Percentiles rank a stretch among this genome's conserved stretches.
These are phyloP conservation scores for Tigriopus japonicus DNA, from an alignment of 1,140 invertebrate species.

Conservation along the genomic window DNA sequence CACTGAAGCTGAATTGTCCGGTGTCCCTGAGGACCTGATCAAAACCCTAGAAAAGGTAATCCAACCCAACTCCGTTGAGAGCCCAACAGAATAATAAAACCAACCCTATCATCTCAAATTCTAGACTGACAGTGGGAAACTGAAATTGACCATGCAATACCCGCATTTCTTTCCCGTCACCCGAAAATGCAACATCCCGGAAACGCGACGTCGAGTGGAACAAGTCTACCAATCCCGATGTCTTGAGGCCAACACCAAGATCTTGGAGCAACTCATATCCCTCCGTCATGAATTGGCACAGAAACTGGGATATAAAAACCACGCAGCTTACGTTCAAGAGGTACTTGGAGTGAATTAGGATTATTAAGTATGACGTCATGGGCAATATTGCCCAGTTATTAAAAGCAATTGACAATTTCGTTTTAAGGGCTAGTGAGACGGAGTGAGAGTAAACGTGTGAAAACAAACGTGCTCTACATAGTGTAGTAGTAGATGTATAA, in stretches of 20 bases:
- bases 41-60: slow-evolving; percentile 27
- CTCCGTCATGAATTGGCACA: slow-evolving; percentile 30
- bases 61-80: slow-evolving; percentile 12
- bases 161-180: slow-evolving; percentile 35
- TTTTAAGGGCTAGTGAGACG: no score
- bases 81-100: no score
- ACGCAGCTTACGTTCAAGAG: slow-evolving; percentile 31
- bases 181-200: slow-evolving; percentile 29
- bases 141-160: slow-evolving; percentile 32
- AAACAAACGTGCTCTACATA: no score
- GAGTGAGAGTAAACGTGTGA: no score
- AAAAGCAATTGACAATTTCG: no score
- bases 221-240: slow-evolving; percentile 32
- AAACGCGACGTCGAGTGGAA: slow-evolving; percentile 28
- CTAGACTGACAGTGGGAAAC: slow-evolving; percentile 28
- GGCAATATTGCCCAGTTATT: no score
- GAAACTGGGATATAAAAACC: slow-evolving; percentile 30
- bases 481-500: no score
- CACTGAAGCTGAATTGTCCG: slow-evolving; percentile 28
- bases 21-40: slow-evolving; percentile 29
- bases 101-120: no score
- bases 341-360: no score
- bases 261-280: slow-evolving; percentile 33
- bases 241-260: slow-evolving; percentile 29
- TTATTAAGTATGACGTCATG: no score